Base-by-base conservation (phyloP, 2,113 vertebrate species). In the Sinocyclocheilus maitianheensis region DNA sequence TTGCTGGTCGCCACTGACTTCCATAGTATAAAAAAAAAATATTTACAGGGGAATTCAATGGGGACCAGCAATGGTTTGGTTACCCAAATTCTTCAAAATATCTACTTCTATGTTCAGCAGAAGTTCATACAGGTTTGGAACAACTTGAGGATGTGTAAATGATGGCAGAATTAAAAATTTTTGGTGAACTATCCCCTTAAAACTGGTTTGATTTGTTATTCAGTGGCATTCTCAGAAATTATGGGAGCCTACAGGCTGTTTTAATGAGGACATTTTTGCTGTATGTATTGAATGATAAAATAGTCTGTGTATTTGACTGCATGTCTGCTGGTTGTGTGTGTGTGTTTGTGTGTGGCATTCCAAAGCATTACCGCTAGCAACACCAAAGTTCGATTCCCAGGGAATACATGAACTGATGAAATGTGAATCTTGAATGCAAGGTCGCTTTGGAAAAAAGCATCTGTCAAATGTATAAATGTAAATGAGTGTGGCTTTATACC, bases 401-500 rank as follows among this genome's bases (percentile, higher is more conserved):
- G 24, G 0, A 26, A 14, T 65, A 65, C 63, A 30, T 30, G 5
- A 30, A 67, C 12, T 67, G 12, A 67, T 30, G 12, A 67, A 30
- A 30, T 7, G 13, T 30, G 6, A 16, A 67, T 2, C 5, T 67
- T 67, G 26, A 67, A 30, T 30, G 63, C 24, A 30, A 67, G 5
- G 13, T 53, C 4, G 4, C 14, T 53, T 53, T 53, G 51, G 12
- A 14, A 2, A 30, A 63, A 24, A 67, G 51, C 11, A 3, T 60
- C 12, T 65, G 65, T 9, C 37, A 1, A 5, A 34, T 16, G 5
- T 34, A 67, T 34, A 20, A 43, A 67, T 81, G 46, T 46, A 46
- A 46, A 46, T 46, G 46, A n/a, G 51, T 72, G 71, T 82, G 82
- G 81, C 51, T 77, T 5, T 77, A 91, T 90, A 96, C 95, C 93